phyloP scores from a whole-genome alignment of 2,113 vertebrate species.

The Gnathochromis pfefferi region DNA sequence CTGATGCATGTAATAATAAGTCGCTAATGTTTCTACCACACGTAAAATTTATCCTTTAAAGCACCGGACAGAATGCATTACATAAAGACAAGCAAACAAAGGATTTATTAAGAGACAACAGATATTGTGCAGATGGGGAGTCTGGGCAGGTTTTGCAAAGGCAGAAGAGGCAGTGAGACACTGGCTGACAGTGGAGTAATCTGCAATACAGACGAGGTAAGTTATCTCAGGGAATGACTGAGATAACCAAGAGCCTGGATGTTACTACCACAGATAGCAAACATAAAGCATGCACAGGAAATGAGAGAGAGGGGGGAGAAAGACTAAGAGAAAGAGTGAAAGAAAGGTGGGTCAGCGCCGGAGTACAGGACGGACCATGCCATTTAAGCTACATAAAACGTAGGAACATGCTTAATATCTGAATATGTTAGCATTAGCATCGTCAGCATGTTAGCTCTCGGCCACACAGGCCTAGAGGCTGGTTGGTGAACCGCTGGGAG shows the following conservation, averaged over 20 bases:
- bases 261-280: background rate
- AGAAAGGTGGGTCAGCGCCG: accelerated
- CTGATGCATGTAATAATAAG: background rate
- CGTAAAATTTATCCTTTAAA: background rate
- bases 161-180: background rate
- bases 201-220: background rate
- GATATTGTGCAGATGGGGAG: background rate
- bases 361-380: background rate
- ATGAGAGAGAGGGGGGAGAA: background rate
- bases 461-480: background rate
- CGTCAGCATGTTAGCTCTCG: background rate
- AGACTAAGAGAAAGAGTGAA: background rate
- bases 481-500: background rate
- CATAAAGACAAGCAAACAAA: background rate
- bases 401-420: background rate
- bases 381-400: background rate
- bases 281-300: background rate
- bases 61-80: accelerated
- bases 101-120: background rate
- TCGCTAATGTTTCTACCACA: background rate
- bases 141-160: background rate
- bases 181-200: background rate
- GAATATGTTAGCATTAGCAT: background rate
- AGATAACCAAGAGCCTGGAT: background rate
- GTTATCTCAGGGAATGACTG: background rate